Evolutionary conservation across 2,797 vertebrate genomes (phyloP).

Genomic region (Macroramphosus scolopax): DNA sequence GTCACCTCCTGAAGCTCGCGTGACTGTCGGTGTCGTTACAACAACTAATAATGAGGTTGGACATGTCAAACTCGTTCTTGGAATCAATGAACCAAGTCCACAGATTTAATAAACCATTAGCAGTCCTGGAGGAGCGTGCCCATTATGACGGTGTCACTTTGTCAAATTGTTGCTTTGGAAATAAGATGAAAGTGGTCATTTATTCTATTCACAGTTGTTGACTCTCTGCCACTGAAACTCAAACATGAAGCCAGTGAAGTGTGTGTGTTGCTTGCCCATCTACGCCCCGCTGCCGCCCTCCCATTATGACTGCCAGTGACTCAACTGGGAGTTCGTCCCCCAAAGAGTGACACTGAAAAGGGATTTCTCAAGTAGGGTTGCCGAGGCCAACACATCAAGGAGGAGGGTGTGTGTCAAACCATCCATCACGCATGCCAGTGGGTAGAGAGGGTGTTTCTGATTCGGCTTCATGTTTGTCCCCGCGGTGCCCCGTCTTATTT

Average conservation of each 20-base stretch:
- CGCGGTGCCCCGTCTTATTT: no score
- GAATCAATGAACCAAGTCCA: no score
- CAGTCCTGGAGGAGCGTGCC: no score
- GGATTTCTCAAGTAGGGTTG: conserved; percentile 19
- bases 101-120: no score
- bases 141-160: no score
- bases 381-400: conserved; percentile 27
- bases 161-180: conserved; percentile 30
- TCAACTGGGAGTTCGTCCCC: conserved; percentile 18
- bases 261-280: conserved; percentile 3
- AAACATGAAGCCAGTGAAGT: conserved; percentile 51
- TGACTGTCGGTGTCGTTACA: no score
- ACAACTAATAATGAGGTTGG: no score
- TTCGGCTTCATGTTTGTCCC: no score
- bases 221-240: conserved; percentile 70
- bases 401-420: conserved; percentile 17
- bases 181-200: conserved; percentile 35
- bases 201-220: conserved; percentile 53
- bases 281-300: conserved; percentile 22
- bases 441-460: no score
- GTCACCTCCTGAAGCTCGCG: no score
- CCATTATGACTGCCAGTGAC: conserved; percentile 31
- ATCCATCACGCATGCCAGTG: conserved; percentile 33
- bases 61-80: no score
- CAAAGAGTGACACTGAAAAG: conserved; percentile 15